Conservation (phyloP, 2,797 vertebrate genomes). For the Rhabdophis nuchalis region DNA sequence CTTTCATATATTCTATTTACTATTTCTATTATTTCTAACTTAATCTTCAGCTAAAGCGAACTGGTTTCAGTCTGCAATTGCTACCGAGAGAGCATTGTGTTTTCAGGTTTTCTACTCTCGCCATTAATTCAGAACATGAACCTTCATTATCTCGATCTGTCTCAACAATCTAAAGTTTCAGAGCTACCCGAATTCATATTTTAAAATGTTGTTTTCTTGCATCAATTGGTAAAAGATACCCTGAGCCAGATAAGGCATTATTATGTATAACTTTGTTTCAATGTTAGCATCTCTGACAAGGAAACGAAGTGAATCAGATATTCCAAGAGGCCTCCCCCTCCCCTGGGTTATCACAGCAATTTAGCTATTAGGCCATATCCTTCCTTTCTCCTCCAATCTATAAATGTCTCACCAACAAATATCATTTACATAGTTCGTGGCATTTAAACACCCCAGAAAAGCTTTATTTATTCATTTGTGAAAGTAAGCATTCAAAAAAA, state of each 20-base stretch:
- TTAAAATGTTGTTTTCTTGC: conserved; percentile 29
- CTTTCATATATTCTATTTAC: not conserved
- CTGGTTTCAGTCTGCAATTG: not conserved
- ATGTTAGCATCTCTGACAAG: conserved; percentile 29
- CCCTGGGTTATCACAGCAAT: conserved; percentile 32
- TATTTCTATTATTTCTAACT: not conserved
- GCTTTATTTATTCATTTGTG: conserved; percentile 30
- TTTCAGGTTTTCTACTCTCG: not conserved
- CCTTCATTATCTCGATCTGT: not conserved
- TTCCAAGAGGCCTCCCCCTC: not conserved
- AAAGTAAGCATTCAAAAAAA: not conserved
- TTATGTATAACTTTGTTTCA: not conserved
- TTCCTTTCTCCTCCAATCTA: conserved; percentile 24
- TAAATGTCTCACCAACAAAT: conserved; percentile 20
- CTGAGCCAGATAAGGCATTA: not conserved
- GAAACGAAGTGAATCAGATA: conserved; percentile 40
- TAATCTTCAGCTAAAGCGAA: not conserved
- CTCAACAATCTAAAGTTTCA: not conserved
- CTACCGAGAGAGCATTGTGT: not conserved
- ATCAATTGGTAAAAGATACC: conserved; percentile 28
- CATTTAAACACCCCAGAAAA: conserved; percentile 25
- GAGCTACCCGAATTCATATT: conserved; percentile 16
- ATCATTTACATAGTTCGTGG: conserved; percentile 9
- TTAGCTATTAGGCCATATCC: conserved; percentile 31
- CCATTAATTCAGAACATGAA: not conserved